Base-by-base conservation (phyloP, 2,113 vertebrate genomes). In the Agapornis roseicollis region DNA sequence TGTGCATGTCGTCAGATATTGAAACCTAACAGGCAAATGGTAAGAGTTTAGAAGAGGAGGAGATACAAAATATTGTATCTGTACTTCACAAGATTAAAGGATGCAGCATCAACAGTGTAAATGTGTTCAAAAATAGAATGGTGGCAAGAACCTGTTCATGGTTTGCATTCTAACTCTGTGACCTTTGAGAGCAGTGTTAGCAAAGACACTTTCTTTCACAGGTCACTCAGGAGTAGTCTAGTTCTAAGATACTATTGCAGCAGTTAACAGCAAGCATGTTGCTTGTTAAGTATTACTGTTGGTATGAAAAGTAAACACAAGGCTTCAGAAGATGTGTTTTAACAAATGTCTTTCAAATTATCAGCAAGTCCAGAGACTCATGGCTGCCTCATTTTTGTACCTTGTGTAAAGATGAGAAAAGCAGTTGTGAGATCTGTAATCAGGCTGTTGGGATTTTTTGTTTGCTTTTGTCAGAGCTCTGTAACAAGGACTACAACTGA, bases 21-120 rank as follows among this genome's bases (percentile, higher is more conserved):
- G 98, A 98, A 98, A 98, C 97, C 98, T 98, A 99, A 98, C 98
- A 98, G 98, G 97, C 99, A 99, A 98, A 98, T 99, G 98, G 98
- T 99, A 99, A 99, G 98, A 98, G 97, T 97, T 97, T 85, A 96
- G 94, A 93, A 90, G 56, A 97, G 93, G 88, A 94, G 74, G 77
- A 93, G 95, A 96, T 95, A 92, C 86, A 94, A 92, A 11, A 31
- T 90, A 7, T 33, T 95, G 88, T 97, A 97, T 97, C 93, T 95
- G 71, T 93, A 84, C 78, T 91, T 93, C 86, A 11, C 65, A 93
- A 77, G 91, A 63, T 80, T 89, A 58, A 94, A 88, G 88, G 95
- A 95, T 95, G 89, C 92, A 96, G 84, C 94, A 95, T 97, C 88
- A 17, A 4, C 80, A 58, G 77, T 91, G 74, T 89, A 55, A 85